These are phyloP conservation scores for Lacerta agilis DNA, from an alignment of 2,797 vertebrate genomes.

Conservation along the genomic window DNA sequence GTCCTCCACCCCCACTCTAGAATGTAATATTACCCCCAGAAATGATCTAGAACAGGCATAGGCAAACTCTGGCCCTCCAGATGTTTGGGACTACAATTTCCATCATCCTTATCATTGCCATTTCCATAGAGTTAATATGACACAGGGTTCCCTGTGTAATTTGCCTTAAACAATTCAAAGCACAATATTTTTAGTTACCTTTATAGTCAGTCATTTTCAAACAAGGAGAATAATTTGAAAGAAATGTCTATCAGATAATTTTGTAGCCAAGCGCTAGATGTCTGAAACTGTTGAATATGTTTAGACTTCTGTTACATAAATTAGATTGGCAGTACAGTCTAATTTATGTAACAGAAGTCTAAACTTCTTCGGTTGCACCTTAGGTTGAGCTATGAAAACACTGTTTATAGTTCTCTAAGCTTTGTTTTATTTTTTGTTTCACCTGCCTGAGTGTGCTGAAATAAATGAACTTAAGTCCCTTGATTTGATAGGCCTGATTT, in stretches of 20 bases:
- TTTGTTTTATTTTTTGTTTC: neutral
- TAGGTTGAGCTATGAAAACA: no score
- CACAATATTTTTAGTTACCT: neutral
- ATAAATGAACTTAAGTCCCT: no score
- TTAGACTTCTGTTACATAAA: neutral
- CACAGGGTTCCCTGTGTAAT: neutral
- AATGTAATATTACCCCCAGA: neutral
- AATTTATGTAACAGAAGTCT: no score
- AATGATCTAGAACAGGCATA: no score
- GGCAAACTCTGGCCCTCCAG: no score
- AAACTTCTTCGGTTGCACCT: neutral
- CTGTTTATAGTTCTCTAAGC: neutral
- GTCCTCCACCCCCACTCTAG: no score
- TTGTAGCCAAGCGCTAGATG: neutral
- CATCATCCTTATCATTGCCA: no score
- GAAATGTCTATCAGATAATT: no score
- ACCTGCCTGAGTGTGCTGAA: neutral
- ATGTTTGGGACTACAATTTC: no score
- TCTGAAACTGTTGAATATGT: neutral
- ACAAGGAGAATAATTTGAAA: no score
- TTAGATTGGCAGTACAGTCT: neutral
- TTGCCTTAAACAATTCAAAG: neutral
- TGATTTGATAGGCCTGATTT: no score
- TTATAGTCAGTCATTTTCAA: neutral
- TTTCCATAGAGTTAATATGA: neutral